Conservation (phyloP, 2,797 vertebrate species). For the Falco naumanni region DNA sequence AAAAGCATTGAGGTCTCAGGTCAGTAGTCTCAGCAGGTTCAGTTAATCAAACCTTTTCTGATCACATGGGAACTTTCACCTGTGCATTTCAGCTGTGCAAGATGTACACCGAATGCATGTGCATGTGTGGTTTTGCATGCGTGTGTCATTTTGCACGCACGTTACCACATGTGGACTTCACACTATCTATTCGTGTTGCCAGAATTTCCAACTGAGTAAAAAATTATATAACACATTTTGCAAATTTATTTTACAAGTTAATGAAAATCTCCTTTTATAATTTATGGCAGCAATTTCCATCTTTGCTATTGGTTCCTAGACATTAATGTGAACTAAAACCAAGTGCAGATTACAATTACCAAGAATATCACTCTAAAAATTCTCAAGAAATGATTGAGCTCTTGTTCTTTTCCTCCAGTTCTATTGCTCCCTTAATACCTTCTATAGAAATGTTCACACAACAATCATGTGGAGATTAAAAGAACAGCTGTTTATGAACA, state of each 20-base stretch:
- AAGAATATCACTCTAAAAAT: not conserved
- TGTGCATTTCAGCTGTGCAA: not conserved
- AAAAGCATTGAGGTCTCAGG: not conserved
- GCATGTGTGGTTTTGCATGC: not conserved
- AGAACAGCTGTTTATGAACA: constrained; percentile 21
- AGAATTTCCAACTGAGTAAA: not conserved
- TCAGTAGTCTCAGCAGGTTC: not conserved
- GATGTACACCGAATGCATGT: rapidly evolving
- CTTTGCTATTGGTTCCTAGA: not conserved
- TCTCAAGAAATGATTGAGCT: not conserved
- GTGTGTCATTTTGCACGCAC: not conserved
- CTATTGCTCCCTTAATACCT: constrained; percentile 1
- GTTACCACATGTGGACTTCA: not conserved
- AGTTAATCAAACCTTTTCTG: not conserved
- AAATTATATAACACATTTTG: not conserved
- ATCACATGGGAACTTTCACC: not conserved
- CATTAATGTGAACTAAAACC: constrained; percentile 17
- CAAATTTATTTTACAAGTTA: not conserved
- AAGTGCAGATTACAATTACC: not conserved
- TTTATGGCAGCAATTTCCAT: not conserved
- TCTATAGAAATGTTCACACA: constrained; percentile 12
- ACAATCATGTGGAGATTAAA: not conserved
- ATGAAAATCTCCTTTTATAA: not conserved
- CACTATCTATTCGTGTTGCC: not conserved
- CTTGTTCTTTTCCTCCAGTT: not conserved